phyloP scores from a whole-genome alignment of 2,113 vertebrate genomes.

The Bujurquina vittata region DNA sequence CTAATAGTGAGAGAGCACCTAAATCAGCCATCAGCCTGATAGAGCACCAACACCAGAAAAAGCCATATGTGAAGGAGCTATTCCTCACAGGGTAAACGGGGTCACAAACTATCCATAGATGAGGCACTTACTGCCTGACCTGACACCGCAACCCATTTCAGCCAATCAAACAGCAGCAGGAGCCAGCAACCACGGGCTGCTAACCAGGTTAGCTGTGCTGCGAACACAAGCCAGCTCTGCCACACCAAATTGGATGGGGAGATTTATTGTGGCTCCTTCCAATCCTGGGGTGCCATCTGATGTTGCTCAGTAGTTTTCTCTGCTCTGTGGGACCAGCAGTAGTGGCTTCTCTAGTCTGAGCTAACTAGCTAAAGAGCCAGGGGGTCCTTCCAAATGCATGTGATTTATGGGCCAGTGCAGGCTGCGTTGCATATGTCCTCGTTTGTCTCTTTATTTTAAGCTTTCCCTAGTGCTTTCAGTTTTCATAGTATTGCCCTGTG shows the following conservation, averaged over 20 bases:
- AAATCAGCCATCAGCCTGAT: constrained; percentile 41
- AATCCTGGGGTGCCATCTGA: constrained; percentile 50
- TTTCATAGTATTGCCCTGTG: constrained; percentile 82
- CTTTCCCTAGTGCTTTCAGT: constrained; percentile 67
- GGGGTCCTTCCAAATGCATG: constrained; percentile 55
- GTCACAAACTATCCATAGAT: constrained; percentile 64
- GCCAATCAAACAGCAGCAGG: constrained; percentile 56
- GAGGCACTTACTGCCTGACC: constrained; percentile 66
- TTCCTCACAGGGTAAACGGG: constrained; percentile 68
- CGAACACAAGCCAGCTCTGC: constrained; percentile 32
- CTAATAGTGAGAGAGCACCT: constrained; percentile 47
- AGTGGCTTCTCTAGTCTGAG: constrained; percentile 14
- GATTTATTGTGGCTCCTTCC: constrained; percentile 52
- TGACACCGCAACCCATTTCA: constrained; percentile 57
- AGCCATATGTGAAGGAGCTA: constrained; percentile 29
- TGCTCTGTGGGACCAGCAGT: constrained; percentile 20
- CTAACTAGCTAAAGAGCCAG: constrained; percentile 32
- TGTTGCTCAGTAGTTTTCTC: constrained; percentile 23
- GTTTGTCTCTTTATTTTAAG: constrained; percentile 78
- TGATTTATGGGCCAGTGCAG: constrained; percentile 87
- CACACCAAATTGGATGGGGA: constrained; percentile 56
- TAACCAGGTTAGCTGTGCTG: constrained; percentile 57
- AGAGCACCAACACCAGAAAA: constrained; percentile 27
- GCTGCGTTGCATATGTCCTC: constrained; percentile 87
- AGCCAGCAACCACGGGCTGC: constrained; percentile 33